Evolutionary conservation across 2,797 vertebrate species (phyloP).

Genomic region (Bradypodion ventrale): DNA sequence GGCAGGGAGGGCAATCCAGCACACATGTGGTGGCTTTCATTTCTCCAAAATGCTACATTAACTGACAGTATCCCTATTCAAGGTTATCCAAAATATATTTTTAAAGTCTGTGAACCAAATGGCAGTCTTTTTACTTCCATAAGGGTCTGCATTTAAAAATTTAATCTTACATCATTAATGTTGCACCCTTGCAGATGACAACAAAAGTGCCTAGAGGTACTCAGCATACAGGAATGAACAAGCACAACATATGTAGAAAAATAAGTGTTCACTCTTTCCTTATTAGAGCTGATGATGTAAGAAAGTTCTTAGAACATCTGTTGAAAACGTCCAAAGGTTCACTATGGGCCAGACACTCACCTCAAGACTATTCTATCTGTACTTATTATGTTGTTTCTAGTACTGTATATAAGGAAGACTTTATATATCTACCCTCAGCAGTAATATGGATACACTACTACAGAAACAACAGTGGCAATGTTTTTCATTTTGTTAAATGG

Average conservation of each 20-base stretch:
- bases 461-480: too few species aligned
- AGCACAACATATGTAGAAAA: background rate
- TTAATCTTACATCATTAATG: background rate
- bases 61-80: background rate
- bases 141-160: background rate
- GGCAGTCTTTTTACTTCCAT: background rate
- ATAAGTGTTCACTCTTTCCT: background rate
- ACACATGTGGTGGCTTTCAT: too few species aligned
- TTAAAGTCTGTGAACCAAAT: background rate
- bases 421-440: background rate
- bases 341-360: background rate
- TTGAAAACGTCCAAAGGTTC: background rate
- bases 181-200: background rate
- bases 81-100: background rate
- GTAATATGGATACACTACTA: too few species aligned
- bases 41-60: background rate
- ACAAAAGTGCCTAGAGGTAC: background rate
- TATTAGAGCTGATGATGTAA: background rate
- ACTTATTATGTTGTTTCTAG: background rate
- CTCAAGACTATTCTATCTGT: background rate
- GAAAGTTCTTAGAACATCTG: background rate
- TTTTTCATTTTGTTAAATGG: background rate
- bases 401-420: background rate
- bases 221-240: background rate
- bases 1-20: too few species aligned